Base-by-base conservation (phyloP, 2,888 invertebrate species). In the Acholoe squamosa region DNA sequence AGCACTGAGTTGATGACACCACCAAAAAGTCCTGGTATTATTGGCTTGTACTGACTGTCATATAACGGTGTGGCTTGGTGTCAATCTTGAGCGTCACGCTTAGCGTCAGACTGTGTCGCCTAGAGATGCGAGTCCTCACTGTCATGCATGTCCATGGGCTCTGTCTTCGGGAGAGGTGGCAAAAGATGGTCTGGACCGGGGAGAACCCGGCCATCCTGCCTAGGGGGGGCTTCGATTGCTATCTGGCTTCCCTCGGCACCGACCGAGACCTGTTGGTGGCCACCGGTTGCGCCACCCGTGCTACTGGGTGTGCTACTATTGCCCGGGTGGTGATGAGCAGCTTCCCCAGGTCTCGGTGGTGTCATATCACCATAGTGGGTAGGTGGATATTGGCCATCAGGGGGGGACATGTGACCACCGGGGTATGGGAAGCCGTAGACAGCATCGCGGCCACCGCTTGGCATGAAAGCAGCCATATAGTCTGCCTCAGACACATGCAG, bases 401-500 rank as follows among this genome's bases (percentile, higher is more conserved):
- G 90, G 12, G 76, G 52, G 3, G 90, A 76, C 54, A 90, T 76
- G 76, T 76, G 80, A 33, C 76, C 54, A 10, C 31, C 54, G 43
- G 25, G 12, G 56, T 76, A 90, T 10, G 90, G 90, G 90, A 90
- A 90, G 71, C 90, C 90, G 80, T 90, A 90, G 54, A 90, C 90
- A 31, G 90, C 90, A 33, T 90, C 90, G 54, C 90, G 77, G 80
- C 90, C 90, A 14, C 90, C 90, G 56, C 77, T 56, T 67, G 91
- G 89, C 54, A 80, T 56, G 89, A 91, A 91, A 3, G 90, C 90
- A 16, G 90, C 91, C 77, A 88, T 89, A 84, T 91, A 91, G 54
- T 89, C 84, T 19, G 67, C 80, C 54, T 61, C 71, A 7, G 89
- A 33, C 1, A 92, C 90, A 43, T 91, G 56, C 28, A 92, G 84